Percentiles rank a stretch among this genome's conserved stretches.
These are phyloP conservation scores for Alauda arvensis DNA, from an alignment of 2,797 vertebrate species.

Conservation along the genomic window DNA sequence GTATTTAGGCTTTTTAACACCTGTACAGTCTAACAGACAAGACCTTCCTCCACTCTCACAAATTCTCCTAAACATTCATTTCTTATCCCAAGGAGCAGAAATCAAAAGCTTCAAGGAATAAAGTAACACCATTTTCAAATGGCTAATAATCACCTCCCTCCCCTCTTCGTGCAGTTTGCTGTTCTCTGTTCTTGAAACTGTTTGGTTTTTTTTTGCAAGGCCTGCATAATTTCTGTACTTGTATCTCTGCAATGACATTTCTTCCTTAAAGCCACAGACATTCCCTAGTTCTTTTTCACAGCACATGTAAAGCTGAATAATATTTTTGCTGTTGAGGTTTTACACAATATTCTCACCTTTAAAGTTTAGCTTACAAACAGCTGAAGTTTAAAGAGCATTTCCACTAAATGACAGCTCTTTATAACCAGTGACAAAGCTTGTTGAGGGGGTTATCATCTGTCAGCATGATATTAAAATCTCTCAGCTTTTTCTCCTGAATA, in stretches of 20 bases:
- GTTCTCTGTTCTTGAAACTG: background rate
- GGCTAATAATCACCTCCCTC: background rate
- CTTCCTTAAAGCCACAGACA: background rate
- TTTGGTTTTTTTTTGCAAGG: background rate
- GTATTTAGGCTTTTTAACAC: background rate
- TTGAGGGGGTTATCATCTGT: background rate
- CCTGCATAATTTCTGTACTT: background rate
- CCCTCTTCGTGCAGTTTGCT: background rate
- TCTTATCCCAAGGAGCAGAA: background rate
- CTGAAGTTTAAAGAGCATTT: background rate
- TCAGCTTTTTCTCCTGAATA: background rate
- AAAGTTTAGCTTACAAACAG: slow-evolving; percentile 1
- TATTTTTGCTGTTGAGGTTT: background rate
- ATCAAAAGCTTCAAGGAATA: background rate
- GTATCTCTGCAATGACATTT: background rate
- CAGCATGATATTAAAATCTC: background rate
- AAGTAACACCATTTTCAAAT: background rate
- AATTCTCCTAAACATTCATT: background rate
- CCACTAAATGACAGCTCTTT: slow-evolving; percentile 2
- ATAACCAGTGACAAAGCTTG: background rate
- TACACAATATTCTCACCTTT: background rate
- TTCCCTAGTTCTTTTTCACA: background rate
- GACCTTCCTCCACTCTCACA: fast-evolving
- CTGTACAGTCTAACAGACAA: background rate
- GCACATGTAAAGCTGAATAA: background rate